phyloP scores from a whole-genome alignment of 2,888 invertebrate species.

The Megaustenia siamemsis region DNA sequence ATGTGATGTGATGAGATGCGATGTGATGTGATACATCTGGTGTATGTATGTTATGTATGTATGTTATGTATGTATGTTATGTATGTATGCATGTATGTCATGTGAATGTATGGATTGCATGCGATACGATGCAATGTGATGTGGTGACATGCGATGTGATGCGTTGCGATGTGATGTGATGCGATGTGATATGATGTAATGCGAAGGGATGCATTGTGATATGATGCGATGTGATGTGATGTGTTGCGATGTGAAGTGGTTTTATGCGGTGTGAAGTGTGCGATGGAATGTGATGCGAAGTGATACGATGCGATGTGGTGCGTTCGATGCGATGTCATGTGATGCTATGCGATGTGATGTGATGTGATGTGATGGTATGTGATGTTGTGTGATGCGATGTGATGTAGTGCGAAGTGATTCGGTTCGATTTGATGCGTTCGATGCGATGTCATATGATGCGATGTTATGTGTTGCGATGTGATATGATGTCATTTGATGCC shows the following conservation, averaged over 20 bases:
- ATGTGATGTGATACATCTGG: too few species aligned
- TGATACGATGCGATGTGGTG: not conserved
- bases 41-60: too few species aligned
- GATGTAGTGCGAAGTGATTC: not conserved
- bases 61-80: too few species aligned
- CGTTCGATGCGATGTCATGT: not conserved
- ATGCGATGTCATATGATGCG: not conserved
- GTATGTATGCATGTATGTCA: too few species aligned
- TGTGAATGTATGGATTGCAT: too few species aligned
- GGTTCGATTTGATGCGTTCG: not conserved
- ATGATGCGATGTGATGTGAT: too few species aligned
- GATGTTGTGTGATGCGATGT: not conserved
- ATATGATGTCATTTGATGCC: constrained; percentile 1
- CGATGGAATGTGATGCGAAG: not conserved
- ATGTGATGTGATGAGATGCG: too few species aligned
- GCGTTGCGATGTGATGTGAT: too few species aligned
- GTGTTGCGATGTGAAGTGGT: not conserved
- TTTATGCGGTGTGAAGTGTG: not conserved
- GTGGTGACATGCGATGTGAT: too few species aligned
- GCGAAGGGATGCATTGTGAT: too few species aligned
- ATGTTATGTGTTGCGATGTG: constrained; percentile 8
- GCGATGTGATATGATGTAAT: too few species aligned
- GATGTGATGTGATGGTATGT: not conserved
- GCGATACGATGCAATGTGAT: too few species aligned
- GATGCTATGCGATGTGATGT: not conserved